phyloP scores from a whole-genome alignment of 2,113 vertebrate species.

The Hydropotes inermis region DNA sequence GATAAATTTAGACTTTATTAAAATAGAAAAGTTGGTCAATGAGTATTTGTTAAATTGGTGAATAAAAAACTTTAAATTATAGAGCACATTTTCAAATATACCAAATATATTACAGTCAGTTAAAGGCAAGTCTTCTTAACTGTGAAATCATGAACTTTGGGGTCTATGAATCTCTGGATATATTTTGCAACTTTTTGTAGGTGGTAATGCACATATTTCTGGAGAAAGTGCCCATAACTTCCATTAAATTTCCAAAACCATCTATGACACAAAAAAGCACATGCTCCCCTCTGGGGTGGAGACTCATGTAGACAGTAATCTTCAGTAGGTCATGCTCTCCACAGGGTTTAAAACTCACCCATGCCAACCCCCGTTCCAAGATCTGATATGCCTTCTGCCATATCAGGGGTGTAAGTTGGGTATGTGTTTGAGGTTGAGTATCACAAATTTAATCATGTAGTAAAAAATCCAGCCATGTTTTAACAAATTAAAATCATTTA shows the following conservation, averaged over 20 bases:
- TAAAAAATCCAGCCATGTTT: not conserved
- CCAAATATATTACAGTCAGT: not conserved
- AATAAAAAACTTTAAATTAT: not conserved
- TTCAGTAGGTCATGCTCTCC: not conserved
- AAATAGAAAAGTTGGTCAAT: not conserved
- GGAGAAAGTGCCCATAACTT: not conserved
- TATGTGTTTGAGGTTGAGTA: not conserved
- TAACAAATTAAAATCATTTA: not conserved
- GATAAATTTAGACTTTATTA: not conserved
- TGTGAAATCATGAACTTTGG: not conserved
- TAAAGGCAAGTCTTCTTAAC: not conserved
- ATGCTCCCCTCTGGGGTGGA: not conserved
- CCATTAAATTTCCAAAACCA: not conserved
- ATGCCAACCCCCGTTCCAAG: not conserved
- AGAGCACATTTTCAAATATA: not conserved
- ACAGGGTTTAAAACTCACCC: not conserved
- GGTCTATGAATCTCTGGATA: not conserved
- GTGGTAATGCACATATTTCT: not conserved
- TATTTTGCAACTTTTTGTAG: not conserved
- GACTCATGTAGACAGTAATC: not conserved
- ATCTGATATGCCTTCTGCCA: not conserved
- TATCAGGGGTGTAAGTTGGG: not conserved
- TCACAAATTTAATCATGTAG: not conserved
- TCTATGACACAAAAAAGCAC: not conserved
- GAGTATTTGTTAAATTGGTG: not conserved